Percentiles rank a stretch among this genome's conserved stretches.
These are phyloP conservation scores for Diuraphis noxia DNA, from an alignment of 1,140 invertebrate species.

Conservation along the genomic window DNA sequence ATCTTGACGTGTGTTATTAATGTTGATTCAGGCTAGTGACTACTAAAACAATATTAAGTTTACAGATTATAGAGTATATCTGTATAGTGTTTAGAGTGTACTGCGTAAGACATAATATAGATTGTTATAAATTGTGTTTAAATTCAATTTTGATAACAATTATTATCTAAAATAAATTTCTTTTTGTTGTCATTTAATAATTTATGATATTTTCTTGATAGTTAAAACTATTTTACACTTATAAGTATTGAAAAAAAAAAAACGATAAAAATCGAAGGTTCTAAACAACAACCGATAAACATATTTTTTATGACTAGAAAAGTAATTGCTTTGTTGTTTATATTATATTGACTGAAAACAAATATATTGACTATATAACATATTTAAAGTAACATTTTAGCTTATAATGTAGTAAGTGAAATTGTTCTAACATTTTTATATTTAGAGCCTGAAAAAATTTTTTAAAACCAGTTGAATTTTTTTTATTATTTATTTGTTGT, in stretches of 20 bases:
- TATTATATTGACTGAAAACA: not conserved
- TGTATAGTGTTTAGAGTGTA: no score
- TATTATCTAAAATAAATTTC: not conserved
- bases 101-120: not conserved
- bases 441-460: not conserved
- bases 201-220: slow-evolving; percentile 25
- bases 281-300: not conserved
- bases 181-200: not conserved
- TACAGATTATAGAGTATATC: not conserved
- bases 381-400: not conserved
- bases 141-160: slow-evolving; percentile 2
- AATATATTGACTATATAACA: slow-evolving; percentile 5
- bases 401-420: not conserved
- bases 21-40: slow-evolving; percentile 32
- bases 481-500: not conserved
- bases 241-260: slow-evolving; percentile 17
- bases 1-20: slow-evolving; percentile 46
- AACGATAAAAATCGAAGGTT: not conserved
- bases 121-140: not conserved
- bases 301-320: not conserved
- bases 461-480: not conserved
- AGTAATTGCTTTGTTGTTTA: slow-evolving; percentile 6
- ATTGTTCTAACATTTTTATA: not conserved
- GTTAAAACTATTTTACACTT: slow-evolving; percentile 24
- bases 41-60: slow-evolving; percentile 5